Evolutionary conservation across 2,888 invertebrate species (phyloP).

Genomic region (Euplagia quadripunctaria): DNA sequence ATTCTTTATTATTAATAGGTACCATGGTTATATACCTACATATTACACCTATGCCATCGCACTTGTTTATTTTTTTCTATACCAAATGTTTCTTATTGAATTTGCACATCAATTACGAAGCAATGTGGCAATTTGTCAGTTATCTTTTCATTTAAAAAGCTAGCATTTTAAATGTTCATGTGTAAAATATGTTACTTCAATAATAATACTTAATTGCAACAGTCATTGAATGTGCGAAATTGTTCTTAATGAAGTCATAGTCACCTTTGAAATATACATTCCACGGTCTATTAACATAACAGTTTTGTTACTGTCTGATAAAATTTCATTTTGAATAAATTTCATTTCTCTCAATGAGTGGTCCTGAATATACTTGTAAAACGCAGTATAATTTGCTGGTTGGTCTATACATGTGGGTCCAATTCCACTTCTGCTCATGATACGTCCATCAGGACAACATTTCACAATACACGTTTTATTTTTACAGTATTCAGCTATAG

Average conservation of each 20-base stretch:
- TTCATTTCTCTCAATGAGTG: not conserved
- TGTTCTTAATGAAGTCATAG: not conserved
- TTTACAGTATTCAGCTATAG: slow-evolving; percentile 16
- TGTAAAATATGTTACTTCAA: too few species aligned
- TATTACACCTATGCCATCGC: too few species aligned
- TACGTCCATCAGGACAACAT: slow-evolving; percentile 15
- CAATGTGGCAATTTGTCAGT: too few species aligned
- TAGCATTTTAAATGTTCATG: too few species aligned
- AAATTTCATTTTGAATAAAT: slow-evolving; percentile 6
- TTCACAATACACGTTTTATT: slow-evolving; percentile 13
- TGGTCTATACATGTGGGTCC: not conserved
- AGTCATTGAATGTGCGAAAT: too few species aligned
- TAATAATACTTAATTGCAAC: too few species aligned
- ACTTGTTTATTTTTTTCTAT: too few species aligned
- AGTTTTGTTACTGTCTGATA: not conserved
- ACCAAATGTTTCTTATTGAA: too few species aligned
- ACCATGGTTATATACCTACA: too few species aligned
- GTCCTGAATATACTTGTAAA: slow-evolving; percentile 2
- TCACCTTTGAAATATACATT: not conserved
- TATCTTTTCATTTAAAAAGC: too few species aligned
- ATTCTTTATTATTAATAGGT: too few species aligned
- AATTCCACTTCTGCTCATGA: not conserved
- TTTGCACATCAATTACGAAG: too few species aligned
- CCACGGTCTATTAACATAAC: not conserved
- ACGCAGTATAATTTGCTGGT: not conserved